Evolutionary conservation across 1,140 invertebrate species (phyloP).

Genomic region (Danaus melanippus): DNA sequence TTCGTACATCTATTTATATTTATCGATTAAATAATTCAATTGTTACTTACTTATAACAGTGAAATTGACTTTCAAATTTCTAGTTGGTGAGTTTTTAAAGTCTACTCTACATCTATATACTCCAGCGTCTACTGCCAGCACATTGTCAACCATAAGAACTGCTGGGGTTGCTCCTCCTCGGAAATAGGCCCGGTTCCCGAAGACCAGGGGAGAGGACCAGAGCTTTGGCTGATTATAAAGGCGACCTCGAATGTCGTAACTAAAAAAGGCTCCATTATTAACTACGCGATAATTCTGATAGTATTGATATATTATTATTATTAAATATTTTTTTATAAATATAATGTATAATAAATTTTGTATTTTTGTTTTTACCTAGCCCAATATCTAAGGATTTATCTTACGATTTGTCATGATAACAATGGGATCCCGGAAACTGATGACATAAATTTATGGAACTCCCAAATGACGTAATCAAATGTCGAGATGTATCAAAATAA

Average conservation of each 20-base stretch:
- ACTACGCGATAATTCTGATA: no score
- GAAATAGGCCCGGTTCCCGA: slow-evolving; percentile 84
- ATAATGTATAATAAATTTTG: no score
- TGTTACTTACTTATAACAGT: slow-evolving; percentile 86
- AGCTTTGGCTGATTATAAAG: slow-evolving; percentile 81
- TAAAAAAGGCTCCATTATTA: slow-evolving; percentile 48
- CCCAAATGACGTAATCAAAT: no score
- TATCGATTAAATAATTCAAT: slow-evolving; percentile 1
- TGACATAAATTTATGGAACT: no score
- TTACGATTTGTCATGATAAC: no score
- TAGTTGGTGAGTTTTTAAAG: slow-evolving; percentile 88
- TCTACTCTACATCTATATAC: slow-evolving; percentile 91
- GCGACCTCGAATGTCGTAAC: slow-evolving; percentile 86
- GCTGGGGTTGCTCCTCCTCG: slow-evolving; percentile 79
- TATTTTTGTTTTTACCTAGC: slow-evolving; percentile 6
- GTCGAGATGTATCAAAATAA: no score
- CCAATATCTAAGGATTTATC: no score
- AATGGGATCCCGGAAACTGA: no score
- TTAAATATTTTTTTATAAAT: no score
- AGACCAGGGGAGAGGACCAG: slow-evolving; percentile 84
- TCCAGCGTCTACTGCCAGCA: slow-evolving; percentile 84
- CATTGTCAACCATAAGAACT: slow-evolving; percentile 81
- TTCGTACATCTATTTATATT: no score
- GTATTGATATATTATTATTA: no score
- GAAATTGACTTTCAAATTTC: slow-evolving; percentile 89